Base-by-base conservation (phyloP, 2,797 vertebrate species). In the Falco biarmicus region DNA sequence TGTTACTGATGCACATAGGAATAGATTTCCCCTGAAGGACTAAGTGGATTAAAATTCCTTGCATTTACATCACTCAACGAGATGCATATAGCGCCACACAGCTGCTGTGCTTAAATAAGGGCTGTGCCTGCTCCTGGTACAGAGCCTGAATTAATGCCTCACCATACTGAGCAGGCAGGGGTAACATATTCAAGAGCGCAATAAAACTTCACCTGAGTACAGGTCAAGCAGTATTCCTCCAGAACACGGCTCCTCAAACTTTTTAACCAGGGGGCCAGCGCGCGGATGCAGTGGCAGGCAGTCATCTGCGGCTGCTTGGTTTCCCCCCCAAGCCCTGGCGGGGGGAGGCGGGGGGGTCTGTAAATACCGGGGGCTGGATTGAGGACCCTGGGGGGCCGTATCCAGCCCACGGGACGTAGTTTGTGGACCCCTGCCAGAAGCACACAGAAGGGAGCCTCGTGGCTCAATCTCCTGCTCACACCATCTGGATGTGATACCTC, bases 21-120 rank as follows among this genome's bases (percentile, higher is more conserved):
- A 41, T 0, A 61, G 26, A 17, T 89, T 73, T 79, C 54, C 51
- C 24, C 47, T 14, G 43, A 31, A 81, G 26, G 3, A 47, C 17
- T 34, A 43, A 47, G 29, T 0, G 20, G n/a, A 48, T 20, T 37
- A 2, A 37, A 87, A 31, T 28, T 69, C 54, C 32, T 43, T 11
- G 54, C 12, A 3, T 7, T 50, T 20, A 4, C 15, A 26, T 15
- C 10, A 34, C 2, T 15, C 37, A n/a, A 19, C 0, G 5, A 41
- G 60, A 56, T 1, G 19, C 39, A 24, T 39, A 3, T 0, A 14
- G 41, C 8, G 10, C 24, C 65, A 15, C 53, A 32, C 22, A 19
- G 18, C 69, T 13, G 45, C 47, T 17, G 19, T 16, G 50, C 24
- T 60, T 19, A 13, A 63, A 34, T 2, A 6, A 54, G 53, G 19